Percentiles rank a stretch among this genome's conserved stretches.
These are phyloP conservation scores for Siniperca obscura DNA, from an alignment of 2,797 vertebrate species.

Conservation along the genomic window DNA sequence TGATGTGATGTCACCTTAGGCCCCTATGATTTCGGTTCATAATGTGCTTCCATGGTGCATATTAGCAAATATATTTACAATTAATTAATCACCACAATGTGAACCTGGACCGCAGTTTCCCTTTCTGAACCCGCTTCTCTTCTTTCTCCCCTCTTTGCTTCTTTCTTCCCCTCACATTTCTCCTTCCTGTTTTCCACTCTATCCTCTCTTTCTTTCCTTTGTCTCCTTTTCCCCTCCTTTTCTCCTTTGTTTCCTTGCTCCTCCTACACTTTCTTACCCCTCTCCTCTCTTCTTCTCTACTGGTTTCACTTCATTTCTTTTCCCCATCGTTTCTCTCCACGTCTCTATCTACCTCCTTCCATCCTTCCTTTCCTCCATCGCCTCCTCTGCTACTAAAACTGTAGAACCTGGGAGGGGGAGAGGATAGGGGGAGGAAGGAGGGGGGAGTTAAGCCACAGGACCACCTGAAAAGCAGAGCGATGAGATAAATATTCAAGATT, in stretches of 20 bases:
- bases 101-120: too few species aligned
- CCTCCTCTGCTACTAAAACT: slow-evolving; percentile 13
- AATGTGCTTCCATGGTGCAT: too few species aligned
- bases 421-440: not conserved
- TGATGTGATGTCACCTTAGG: too few species aligned
- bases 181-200: too few species aligned
- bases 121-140: too few species aligned
- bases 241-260: not conserved
- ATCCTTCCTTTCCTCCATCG: not conserved
- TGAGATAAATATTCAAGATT: slow-evolving; percentile 68
- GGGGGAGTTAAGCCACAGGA: slow-evolving; percentile 52
- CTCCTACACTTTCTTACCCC: not conserved
- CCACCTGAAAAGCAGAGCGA: slow-evolving; percentile 66
- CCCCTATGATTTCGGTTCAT: too few species aligned
- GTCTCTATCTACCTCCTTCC: not conserved
- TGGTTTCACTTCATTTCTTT: not conserved
- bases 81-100: too few species aligned
- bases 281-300: not conserved
- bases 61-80: too few species aligned
- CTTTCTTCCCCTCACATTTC: too few species aligned
- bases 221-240: not conserved
- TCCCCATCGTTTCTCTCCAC: not conserved
- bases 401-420: not conserved
- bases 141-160: too few species aligned
- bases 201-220: too few species aligned